Percentiles rank a stretch among this genome's conserved stretches.
These are phyloP conservation scores for Diaprepes abbreviatus DNA, from an alignment of 2,888 invertebrate genomes.

Conservation along the genomic window DNA sequence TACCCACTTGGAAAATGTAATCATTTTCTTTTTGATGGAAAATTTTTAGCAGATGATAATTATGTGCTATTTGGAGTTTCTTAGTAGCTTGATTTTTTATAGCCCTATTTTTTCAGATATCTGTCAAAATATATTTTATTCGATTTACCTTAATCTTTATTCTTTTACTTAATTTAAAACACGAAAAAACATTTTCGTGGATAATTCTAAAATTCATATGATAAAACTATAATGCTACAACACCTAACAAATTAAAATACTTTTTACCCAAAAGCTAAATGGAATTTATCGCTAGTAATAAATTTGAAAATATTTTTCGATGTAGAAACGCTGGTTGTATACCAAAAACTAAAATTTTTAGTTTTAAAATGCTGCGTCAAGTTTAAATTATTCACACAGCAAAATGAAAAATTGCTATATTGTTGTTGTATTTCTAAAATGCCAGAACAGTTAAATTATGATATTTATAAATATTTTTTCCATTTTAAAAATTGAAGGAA, in stretches of 20 bases:
- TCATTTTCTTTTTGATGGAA: no score
- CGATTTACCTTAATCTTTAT: no score
- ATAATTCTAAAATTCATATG: no score
- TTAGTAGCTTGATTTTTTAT: no score
- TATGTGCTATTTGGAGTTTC: no score
- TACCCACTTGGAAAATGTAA: no score
- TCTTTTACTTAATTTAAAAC: no score
- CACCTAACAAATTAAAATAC: constrained; percentile 1
- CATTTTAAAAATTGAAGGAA: no score
- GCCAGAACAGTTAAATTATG: neutral
- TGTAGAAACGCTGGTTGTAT: constrained; percentile 11
- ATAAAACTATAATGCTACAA: neutral
- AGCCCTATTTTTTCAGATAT: no score
- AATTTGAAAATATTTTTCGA: neutral
- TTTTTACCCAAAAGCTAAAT: neutral
- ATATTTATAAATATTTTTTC: neutral
- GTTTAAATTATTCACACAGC: constrained; percentile 1
- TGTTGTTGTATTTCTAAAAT: constrained; percentile 8
- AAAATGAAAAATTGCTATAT: neutral
- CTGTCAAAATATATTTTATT: no score
- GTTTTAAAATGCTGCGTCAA: constrained; percentile 4
- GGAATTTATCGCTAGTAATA: constrained; percentile 9
- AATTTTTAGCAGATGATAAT: no score
- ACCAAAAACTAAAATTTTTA: constrained; percentile 9
- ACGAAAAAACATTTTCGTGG: no score